Conservation (phyloP, 2,113 vertebrate genomes). For the Sialia sialis region DNA sequence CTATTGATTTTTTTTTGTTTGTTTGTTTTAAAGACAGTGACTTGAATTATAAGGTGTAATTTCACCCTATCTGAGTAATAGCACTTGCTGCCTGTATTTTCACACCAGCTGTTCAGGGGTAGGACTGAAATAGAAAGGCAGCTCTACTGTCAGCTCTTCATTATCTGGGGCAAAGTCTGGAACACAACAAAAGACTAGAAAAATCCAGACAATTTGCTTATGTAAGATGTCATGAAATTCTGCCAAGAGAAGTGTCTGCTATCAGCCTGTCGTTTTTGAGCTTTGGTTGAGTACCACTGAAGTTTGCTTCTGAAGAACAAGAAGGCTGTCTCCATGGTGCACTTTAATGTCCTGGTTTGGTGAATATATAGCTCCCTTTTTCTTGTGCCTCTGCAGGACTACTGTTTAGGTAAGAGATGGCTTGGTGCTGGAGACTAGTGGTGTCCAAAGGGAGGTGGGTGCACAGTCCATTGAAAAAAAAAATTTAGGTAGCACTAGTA, state of each 20-base stretch:
- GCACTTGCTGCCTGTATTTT: neutral
- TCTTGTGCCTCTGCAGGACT: neutral
- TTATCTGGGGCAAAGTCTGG: neutral
- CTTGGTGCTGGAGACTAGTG: neutral
- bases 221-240: neutral
- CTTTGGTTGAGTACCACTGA: neutral
- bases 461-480: neutral
- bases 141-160: neutral
- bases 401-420: neutral
- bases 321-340: neutral
- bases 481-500: neutral
- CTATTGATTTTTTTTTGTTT: neutral
- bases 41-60: neutral
- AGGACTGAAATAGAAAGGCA: neutral
- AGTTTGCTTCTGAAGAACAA: neutral
- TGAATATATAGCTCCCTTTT: neutral
- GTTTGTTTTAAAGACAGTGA: neutral
- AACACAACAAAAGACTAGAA: neutral
- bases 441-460: fast-evolving
- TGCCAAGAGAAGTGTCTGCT: neutral
- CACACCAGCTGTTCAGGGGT: neutral
- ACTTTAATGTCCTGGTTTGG: neutral
- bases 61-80: neutral
- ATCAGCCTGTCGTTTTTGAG: neutral
- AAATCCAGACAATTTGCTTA: neutral